Conservation (phyloP, 2,113 vertebrate genomes). For the Poeciliopsis prolifica region DNA sequence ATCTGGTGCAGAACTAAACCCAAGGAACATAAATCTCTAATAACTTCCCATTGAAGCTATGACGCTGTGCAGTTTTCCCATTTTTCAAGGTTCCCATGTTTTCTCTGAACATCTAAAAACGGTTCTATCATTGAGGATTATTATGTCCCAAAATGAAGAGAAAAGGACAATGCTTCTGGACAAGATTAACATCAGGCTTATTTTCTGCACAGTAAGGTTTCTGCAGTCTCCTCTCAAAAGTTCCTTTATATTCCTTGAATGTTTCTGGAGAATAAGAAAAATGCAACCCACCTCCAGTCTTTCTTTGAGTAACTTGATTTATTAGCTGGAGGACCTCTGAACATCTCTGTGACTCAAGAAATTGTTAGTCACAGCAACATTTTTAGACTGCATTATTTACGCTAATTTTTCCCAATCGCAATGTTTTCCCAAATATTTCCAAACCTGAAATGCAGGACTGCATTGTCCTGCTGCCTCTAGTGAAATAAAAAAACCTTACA, state of each 20-base stretch:
- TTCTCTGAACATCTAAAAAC: background rate
- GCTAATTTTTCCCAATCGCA: background rate
- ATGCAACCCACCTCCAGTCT: background rate
- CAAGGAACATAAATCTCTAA: background rate
- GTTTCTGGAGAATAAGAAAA: background rate
- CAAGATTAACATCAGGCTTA: too few species aligned
- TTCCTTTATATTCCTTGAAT: background rate
- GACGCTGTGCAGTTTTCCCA: background rate
- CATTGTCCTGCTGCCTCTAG: background rate
- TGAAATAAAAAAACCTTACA: background rate
- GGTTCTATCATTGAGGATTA: too few species aligned
- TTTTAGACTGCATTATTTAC: background rate
- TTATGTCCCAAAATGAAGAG: too few species aligned
- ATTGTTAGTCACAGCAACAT: background rate
- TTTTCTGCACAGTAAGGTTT: background rate
- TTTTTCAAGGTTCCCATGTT: background rate
- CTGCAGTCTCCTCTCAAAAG: background rate
- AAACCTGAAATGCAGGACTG: background rate
- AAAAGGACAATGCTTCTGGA: too few species aligned
- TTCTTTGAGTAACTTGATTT: background rate
- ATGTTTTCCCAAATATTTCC: background rate
- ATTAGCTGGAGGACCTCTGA: background rate
- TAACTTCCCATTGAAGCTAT: background rate
- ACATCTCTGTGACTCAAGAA: background rate
- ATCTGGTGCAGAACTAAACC: background rate